A percentile compares a stretch with the other conserved stretches of the same genome.
Evolutionary conservation across 1,140 invertebrate genomes (phyloP).

Genomic region (Drosophila obscura): DNA sequence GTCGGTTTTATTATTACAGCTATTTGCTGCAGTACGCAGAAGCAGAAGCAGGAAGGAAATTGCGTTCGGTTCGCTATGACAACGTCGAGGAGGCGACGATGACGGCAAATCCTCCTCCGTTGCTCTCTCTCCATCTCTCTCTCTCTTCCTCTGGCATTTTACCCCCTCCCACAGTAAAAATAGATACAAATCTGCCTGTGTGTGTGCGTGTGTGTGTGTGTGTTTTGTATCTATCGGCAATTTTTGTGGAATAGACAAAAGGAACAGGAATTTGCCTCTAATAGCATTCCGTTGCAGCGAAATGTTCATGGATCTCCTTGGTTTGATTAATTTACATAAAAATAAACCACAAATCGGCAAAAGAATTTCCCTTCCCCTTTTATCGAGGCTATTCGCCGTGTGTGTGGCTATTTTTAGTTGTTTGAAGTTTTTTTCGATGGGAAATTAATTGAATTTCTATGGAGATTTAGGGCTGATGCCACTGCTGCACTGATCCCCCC

Average conservation of each 20-base stretch:
- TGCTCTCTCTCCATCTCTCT: conserved; percentile 2
- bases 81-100: conserved; percentile 11
- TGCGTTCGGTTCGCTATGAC: conserved; percentile 11
- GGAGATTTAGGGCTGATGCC: neutral
- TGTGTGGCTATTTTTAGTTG: conserved; percentile 42
- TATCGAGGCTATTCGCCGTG: conserved; percentile 7
- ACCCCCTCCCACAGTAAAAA: conserved; percentile 57
- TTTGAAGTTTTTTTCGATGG: conserved; percentile 36
- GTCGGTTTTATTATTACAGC: conserved; percentile 74
- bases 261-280: conserved; percentile 76
- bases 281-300: conserved; percentile 42
- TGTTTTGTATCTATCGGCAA: conserved; percentile 60
- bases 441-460: conserved; percentile 33
- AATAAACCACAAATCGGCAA: conserved; percentile 56
- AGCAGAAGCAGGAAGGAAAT: conserved; percentile 75
- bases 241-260: conserved; percentile 76
- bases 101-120: conserved; percentile 67
- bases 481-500: neutral
- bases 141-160: conserved; percentile 63
- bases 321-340: conserved; percentile 72
- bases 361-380: neutral
- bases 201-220: conserved; percentile 17
- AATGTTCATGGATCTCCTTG: conserved; percentile 18
- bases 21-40: conserved; percentile 57
- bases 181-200: conserved; percentile 69